Base-by-base conservation (phyloP, 1,140 invertebrate genomes). In the Ostrea denselamellosa region DNA sequence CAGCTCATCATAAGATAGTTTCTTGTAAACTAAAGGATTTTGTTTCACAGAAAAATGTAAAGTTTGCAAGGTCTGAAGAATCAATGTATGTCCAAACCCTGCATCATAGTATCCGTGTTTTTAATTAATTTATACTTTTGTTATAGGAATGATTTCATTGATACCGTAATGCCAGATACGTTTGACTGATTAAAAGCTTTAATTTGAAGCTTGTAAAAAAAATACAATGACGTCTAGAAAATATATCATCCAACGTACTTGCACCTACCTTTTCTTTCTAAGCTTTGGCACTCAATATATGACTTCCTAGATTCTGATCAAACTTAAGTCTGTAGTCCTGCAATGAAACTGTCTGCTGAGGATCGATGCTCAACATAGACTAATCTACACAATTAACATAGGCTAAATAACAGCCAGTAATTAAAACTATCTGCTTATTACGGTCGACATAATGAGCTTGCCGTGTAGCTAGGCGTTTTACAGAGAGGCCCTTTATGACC, bases 401-500 rank as follows among this genome's bases (percentile, higher is more conserved):
- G 17, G n/a, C 56, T 58, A 12, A 58, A 3, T 58, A 58, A 58
- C 56, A 58, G 14, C 12, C 12, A 62, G n/a, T 62, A 62, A 62
- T 77, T 77, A 28, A 28, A 77, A 77, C 7, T 77, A 77, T 77
- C 8, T 77, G 28, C 68, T 77, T 34, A 77, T 25, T 28, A 28
- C 22, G 25, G 68, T 34, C 68, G 2, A 34, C 12, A 25, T 77
- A 77, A 77, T 77, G 9, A 77, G 28, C 28, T 34, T 77, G 68
- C 28, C 68, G 68, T 77, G 68, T 77, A 77, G 8, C 68, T 14
- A 77, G 68, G 68, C 25, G 68, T 77, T 77, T 9, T 77, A 34
- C 68, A 28, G 68, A 34, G 68, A 12, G 22, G 12, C 17, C 28
- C 25, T 34, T 77, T 77, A 77, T 77, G 68, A 14, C 68, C 68